A percentile compares a stretch with the other conserved stretches of the same genome.
Evolutionary conservation across 2,888 invertebrate species (phyloP).

Genomic region (Unio pictorum): DNA sequence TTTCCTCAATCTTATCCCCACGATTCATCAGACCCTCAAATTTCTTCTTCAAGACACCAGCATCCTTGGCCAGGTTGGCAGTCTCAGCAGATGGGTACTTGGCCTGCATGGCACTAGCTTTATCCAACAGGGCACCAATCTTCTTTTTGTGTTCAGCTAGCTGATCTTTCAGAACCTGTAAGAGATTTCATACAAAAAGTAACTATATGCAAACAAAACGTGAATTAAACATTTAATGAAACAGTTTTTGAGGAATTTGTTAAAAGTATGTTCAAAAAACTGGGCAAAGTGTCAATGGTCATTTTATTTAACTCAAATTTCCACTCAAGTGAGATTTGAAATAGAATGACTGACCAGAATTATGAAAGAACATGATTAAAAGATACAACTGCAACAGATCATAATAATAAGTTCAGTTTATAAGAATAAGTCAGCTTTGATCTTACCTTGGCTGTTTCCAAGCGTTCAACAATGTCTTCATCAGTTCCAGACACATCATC

Average conservation of each 20-base stretch:
- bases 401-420: not conserved
- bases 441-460: constrained; percentile 80
- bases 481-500: constrained; percentile 81
- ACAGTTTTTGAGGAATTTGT: too few relatives aligned
- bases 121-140: constrained; percentile 85
- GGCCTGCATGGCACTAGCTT: constrained; percentile 69
- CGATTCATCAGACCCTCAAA: constrained; percentile 85
- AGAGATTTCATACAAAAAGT: too few relatives aligned
- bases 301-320: too few relatives aligned
- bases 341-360: too few relatives aligned
- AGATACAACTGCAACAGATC: not conserved
- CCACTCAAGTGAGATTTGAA: too few relatives aligned
- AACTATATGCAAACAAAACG: too few relatives aligned
- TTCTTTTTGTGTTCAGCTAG: constrained; percentile 83
- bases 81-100: constrained; percentile 66
- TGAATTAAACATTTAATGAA: too few relatives aligned
- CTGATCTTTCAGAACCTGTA: constrained; percentile 77
- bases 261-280: too few relatives aligned
- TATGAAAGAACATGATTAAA: too few relatives aligned
- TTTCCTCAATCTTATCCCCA: constrained; percentile 78
- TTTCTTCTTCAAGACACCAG: constrained; percentile 61
- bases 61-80: constrained; percentile 63
- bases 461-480: constrained; percentile 84
- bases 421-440: not conserved
- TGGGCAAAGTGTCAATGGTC: too few relatives aligned